Base-by-base conservation (phyloP, 2,113 vertebrate genomes). In the Esox niger region DNA sequence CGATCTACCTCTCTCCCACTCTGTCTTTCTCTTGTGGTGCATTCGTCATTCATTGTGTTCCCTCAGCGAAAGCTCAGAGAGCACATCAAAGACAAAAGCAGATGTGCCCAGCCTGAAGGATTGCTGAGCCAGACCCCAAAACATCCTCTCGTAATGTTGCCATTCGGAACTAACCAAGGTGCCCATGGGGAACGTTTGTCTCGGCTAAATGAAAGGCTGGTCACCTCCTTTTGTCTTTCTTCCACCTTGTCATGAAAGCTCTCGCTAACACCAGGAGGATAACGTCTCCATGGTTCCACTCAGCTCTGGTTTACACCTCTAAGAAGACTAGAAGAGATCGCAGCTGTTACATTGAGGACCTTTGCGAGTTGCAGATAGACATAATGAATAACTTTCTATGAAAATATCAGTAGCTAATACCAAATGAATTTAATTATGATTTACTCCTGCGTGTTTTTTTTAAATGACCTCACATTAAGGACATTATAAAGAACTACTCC, bases 201-300 rank as follows among this genome's bases (percentile, higher is more conserved):
- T 43, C n/a, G 21, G 7, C 6, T 52, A 21, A 52, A 52, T 23
- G 29, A 43, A 64, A 13, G 25, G 32, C 61, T 47, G 27, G 38
- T 17, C 43, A 27, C 60, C 17, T 73, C 62, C 79, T 76, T 62
- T 66, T 55, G 66, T 81, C 71, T 75, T 62, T 63, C 59, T 75
- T 64, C 52, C 25, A 26, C 61, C 9, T 27, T 68, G 31, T 70
- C 35, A 54, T 60, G n/a, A 23, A 54, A 47, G 63, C 49, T 65
- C 38, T 47, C 23, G 64, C 61, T 70, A 78, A 75, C 64, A 33
- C 61, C 30, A 58, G 55, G 46, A n/a, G 60, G 38, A 59, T 25
- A 46, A 31, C 74, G 65, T 74, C 77, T 71, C 68, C 62, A 55
- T 79, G 77, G 75, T 68, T 73, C n/a, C 33, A 27, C 26, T 60